phyloP scores from a whole-genome alignment of 2,797 vertebrate species.

The Acestrorhynchus altus region DNA sequence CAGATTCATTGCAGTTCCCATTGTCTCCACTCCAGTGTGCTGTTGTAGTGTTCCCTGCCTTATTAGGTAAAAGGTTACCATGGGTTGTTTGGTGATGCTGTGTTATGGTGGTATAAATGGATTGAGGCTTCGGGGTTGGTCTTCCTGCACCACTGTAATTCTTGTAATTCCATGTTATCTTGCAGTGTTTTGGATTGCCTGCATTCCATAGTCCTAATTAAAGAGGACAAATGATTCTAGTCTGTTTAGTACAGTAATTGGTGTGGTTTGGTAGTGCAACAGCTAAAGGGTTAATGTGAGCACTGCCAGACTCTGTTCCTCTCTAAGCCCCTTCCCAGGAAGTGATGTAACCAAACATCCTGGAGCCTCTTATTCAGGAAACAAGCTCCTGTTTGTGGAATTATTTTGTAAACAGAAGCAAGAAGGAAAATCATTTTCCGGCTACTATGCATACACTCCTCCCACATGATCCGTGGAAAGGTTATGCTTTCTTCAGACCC shows the following conservation, averaged over 20 bases:
- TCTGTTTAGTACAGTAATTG: neutral
- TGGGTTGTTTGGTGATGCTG: conserved; percentile 25
- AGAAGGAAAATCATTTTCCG: conserved; percentile 61
- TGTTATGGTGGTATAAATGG: conserved; percentile 32
- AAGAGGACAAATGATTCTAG: neutral
- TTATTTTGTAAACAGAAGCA: conserved; percentile 62
- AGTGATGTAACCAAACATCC: conserved; percentile 64
- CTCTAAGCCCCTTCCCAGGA: conserved; percentile 42
- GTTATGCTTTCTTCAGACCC: neutral
- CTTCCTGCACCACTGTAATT: neutral
- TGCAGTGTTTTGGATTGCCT: neutral
- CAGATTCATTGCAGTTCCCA: conserved; percentile 33
- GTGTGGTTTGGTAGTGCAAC: neutral
- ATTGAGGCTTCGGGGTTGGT: conserved; percentile 21
- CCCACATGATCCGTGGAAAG: neutral
- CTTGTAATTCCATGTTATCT: neutral
- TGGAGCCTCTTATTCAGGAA: conserved; percentile 52
- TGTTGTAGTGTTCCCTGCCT: conserved; percentile 19
- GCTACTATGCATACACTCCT: conserved; percentile 11
- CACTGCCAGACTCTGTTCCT: conserved; percentile 31
- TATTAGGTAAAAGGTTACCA: conserved; percentile 47
- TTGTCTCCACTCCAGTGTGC: conserved; percentile 36
- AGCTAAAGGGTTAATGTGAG: conserved; percentile 30
- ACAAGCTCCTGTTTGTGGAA: conserved; percentile 41
- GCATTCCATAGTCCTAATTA: neutral